A percentile compares a stretch with the other conserved stretches of the same genome.
Conservation (phyloP, 1,140 invertebrate genomes). For the Dinothrombium tinctorium region DNA sequence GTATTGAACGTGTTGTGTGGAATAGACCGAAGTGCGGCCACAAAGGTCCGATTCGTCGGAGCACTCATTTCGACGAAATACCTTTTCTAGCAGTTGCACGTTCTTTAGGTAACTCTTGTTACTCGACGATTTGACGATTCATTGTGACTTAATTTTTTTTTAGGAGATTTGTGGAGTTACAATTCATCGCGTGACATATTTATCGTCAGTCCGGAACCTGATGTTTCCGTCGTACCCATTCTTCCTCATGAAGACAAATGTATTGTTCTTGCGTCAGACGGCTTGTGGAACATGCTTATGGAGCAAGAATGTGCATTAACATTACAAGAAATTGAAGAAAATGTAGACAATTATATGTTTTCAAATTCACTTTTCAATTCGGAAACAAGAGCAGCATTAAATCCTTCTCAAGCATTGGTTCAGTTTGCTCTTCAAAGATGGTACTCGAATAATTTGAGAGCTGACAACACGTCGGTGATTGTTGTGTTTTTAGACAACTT, state of each 20-base stretch:
- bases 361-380: background rate
- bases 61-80: conserved; percentile 72
- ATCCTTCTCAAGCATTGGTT: conserved; percentile 2
- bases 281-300: conserved; percentile 82
- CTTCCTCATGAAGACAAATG: conserved; percentile 54
- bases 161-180: conserved; percentile 88
- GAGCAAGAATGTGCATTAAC: conserved; percentile 55
- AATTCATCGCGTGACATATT: conserved; percentile 68
- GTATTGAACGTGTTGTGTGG: conserved; percentile 88
- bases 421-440: no score
- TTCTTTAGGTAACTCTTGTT: conserved; percentile 44
- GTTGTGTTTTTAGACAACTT: no score
- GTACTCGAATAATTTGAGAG: no score
- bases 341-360: background rate
- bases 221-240: conserved; percentile 62
- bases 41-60: conserved; percentile 51
- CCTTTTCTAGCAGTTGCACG: conserved; percentile 86
- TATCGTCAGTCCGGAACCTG: conserved; percentile 89
- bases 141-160: conserved; percentile 12
- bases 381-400: background rate
- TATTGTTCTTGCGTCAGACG: conserved; percentile 84
- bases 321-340: conserved; percentile 42
- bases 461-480: no score
- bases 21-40: conserved; percentile 43
- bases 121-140: background rate